A percentile compares a stretch with the other conserved stretches of the same genome.
These are phyloP conservation scores for Jordanella pulchra DNA, from an alignment of 2,797 vertebrate genomes.

Conservation along the genomic window DNA sequence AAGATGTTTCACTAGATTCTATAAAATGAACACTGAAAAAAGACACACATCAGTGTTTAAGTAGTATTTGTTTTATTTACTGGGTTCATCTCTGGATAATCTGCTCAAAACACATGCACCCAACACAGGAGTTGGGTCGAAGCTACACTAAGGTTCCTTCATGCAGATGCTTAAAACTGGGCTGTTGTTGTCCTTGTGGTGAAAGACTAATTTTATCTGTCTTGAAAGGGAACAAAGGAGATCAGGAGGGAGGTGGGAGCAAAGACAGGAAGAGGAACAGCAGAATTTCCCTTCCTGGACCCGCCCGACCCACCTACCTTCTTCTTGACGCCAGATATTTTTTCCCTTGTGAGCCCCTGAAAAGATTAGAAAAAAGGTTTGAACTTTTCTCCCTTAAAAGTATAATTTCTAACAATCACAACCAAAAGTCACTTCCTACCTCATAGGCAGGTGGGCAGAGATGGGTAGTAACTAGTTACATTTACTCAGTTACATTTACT, in stretches of 20 bases:
- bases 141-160: conserved; percentile 66
- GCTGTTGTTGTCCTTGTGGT: conserved; percentile 66
- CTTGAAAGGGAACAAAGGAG: conserved; percentile 53
- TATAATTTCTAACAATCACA: background rate
- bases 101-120: background rate
- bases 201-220: conserved; percentile 68
- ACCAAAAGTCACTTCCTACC: background rate
- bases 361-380: background rate
- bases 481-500: no score
- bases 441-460: conserved; percentile 18
- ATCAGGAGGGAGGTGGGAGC: conserved; percentile 8
- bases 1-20: conserved; percentile 3
- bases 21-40: conserved; percentile 2
- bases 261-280: conserved; percentile 3
- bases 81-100: conserved; percentile 36
- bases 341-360: conserved; percentile 6
- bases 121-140: conserved; percentile 65
- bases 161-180: conserved; percentile 70
- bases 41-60: conserved; percentile 1
- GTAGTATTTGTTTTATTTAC: conserved; percentile 11
- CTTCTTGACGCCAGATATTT: conserved; percentile 22
- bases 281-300: conserved; percentile 7
- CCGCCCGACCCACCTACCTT: conserved; percentile 6
- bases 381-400: conserved; percentile 2
- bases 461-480: no score